phyloP scores from a whole-genome alignment of 1,140 invertebrate genomes.

The Cecropterus lyciades region DNA sequence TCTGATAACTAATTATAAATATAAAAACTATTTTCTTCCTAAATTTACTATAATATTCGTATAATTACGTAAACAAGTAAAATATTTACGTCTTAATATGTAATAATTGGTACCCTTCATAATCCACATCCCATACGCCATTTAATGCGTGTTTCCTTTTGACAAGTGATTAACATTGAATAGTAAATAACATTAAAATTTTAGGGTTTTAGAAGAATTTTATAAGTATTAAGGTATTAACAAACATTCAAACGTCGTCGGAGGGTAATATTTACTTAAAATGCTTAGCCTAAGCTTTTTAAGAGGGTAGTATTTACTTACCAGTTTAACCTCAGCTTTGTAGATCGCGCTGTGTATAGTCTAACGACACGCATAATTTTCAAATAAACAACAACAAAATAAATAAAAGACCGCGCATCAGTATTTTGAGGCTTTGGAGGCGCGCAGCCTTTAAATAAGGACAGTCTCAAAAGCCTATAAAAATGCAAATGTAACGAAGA shows the following conservation, averaged over 20 bases:
- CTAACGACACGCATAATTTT: conserved; percentile 37
- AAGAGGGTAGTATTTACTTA: too few species aligned
- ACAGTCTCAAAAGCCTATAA: too few species aligned
- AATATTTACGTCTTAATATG: background rate
- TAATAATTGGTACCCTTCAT: too few species aligned
- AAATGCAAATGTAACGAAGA: conserved; percentile 61
- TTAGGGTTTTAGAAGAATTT: background rate
- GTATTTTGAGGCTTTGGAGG: conserved; percentile 43
- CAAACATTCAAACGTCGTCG: background rate
- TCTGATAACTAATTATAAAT: too few species aligned
- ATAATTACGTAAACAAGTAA: too few species aligned
- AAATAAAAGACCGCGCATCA: conserved; percentile 37
- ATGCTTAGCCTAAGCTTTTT: too few species aligned
- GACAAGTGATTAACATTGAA: background rate
- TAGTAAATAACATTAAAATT: too few species aligned
- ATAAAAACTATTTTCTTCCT: too few species aligned
- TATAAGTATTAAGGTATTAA: background rate
- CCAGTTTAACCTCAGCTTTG: conserved; percentile 1
- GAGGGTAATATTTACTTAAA: conserved; percentile 15
- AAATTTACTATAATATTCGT: too few species aligned
- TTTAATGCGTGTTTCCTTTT: background rate
- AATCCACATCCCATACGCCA: background rate
- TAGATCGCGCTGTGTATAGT: background rate
- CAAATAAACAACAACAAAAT: conserved; percentile 31
- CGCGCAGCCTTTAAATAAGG: conserved; percentile 52